Percentiles rank a stretch among this genome's conserved stretches.
Conservation (phyloP, 2,888 invertebrate species). For the Rhagonycha fulva region DNA sequence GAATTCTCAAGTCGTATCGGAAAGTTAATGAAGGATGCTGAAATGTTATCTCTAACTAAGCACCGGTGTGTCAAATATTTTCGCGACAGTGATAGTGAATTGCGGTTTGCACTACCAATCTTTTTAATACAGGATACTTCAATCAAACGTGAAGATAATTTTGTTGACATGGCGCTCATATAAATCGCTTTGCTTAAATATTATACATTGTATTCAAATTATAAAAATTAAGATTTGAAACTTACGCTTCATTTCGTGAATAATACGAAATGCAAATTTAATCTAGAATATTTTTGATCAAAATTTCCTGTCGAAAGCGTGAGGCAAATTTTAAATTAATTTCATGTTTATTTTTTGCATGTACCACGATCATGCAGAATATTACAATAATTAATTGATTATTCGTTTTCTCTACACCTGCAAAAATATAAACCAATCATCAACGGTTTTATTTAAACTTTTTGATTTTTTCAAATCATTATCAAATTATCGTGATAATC, state of each 20-base stretch:
- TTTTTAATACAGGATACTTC: constrained; percentile 11
- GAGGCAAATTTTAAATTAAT: constrained; percentile 8
- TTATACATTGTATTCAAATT: constrained; percentile 1
- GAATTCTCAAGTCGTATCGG: neutral
- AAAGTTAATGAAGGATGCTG: neutral
- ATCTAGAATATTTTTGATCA: neutral
- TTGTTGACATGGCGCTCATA: neutral
- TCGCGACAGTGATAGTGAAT: neutral
- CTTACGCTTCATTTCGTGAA: constrained; percentile 11
- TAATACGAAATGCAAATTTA: constrained; percentile 9
- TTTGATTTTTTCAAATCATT: no score
- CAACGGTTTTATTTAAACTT: no score
- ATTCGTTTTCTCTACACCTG: no score
- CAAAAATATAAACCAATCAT: no score
- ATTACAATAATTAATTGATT: no score
- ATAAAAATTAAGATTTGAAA: constrained; percentile 11
- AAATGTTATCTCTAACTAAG: neutral
- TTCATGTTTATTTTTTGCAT: neutral
- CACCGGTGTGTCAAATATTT: neutral
- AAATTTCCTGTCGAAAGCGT: constrained; percentile 17
- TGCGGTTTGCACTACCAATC: neutral
- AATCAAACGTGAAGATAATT: constrained; percentile 4
- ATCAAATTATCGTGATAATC: no score
- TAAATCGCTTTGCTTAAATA: neutral
- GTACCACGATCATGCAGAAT: neutral